Evolutionary conservation across 1,140 invertebrate species (phyloP).

Genomic region (Whitmania pigra): DNA sequence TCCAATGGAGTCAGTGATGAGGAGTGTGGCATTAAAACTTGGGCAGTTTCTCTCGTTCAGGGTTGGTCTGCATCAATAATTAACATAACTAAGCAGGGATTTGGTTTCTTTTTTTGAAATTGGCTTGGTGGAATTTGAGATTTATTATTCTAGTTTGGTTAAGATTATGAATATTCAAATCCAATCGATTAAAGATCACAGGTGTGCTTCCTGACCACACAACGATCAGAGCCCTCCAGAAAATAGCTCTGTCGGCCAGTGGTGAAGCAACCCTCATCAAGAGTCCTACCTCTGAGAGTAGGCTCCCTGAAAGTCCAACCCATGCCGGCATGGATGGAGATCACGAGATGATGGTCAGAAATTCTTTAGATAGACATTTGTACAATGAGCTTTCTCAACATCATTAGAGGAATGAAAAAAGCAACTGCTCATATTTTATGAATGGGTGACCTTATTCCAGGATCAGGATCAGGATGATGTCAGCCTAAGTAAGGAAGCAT

Average conservation of each 20-base stretch:
- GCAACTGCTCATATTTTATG: not conserved
- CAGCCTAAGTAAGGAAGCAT: constrained; percentile 71
- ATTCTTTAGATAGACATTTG: not conserved
- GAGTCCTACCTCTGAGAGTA: constrained; percentile 28
- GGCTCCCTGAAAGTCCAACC: not conserved
- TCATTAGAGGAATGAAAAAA: too few species aligned
- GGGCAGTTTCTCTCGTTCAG: constrained; percentile 57
- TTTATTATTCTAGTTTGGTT: too few species aligned
- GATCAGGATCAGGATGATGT: constrained; percentile 38
- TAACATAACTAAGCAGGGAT: not conserved
- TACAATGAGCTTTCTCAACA: too few species aligned
- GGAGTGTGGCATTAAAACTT: constrained; percentile 60
- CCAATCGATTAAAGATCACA: constrained; percentile 28
- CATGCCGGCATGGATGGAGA: not conserved
- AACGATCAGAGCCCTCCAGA: constrained; percentile 42
- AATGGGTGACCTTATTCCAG: not conserved
- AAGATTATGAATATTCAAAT: too few species aligned
- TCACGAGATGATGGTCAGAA: not conserved
- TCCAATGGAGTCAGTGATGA: constrained; percentile 55
- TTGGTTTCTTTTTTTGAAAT: not conserved
- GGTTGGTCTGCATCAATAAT: constrained; percentile 27
- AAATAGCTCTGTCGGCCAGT: constrained; percentile 64
- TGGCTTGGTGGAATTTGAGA: not conserved
- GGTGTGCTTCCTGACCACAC: constrained; percentile 34
- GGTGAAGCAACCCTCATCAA: constrained; percentile 57